phyloP scores from a whole-genome alignment of 2,888 invertebrate genomes.

The Lycia hirtaria region DNA sequence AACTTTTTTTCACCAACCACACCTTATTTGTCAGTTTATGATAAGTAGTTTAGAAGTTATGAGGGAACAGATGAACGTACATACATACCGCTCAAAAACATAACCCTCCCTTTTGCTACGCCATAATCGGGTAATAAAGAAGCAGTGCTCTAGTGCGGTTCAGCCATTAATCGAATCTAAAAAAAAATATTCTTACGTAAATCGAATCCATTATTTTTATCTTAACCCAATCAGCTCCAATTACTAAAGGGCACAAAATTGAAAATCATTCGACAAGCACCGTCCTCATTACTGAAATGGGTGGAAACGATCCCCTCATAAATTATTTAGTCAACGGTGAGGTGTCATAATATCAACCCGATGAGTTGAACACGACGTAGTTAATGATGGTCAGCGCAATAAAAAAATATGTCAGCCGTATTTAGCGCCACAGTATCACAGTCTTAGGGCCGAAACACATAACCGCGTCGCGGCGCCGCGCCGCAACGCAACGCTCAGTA shows the following conservation, averaged over 20 bases:
- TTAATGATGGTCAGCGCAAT: conserved; percentile 33
- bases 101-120: too few species aligned
- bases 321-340: conserved; percentile 28
- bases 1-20: too few species aligned
- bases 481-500: too few species aligned
- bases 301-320: background rate
- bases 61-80: too few species aligned
- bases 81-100: too few species aligned
- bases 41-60: too few species aligned
- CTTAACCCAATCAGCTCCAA: conserved; percentile 3
- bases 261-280: background rate
- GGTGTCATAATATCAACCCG: conserved; percentile 23
- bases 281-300: background rate
- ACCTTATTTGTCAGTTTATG: too few species aligned
- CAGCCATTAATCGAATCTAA: too few species aligned
- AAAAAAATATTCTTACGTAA: background rate
- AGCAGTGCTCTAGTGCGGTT: too few species aligned
- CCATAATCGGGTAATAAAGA: too few species aligned
- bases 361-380: conserved; percentile 26
- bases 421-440: conserved; percentile 33
- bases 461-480: too few species aligned
- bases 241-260: conserved; percentile 9
- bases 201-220: background rate
- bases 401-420: conserved; percentile 37
- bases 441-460: too few species aligned